These are phyloP conservation scores for Blennius ocellaris DNA, from an alignment of 2,113 vertebrate species.

Conservation along the genomic window DNA sequence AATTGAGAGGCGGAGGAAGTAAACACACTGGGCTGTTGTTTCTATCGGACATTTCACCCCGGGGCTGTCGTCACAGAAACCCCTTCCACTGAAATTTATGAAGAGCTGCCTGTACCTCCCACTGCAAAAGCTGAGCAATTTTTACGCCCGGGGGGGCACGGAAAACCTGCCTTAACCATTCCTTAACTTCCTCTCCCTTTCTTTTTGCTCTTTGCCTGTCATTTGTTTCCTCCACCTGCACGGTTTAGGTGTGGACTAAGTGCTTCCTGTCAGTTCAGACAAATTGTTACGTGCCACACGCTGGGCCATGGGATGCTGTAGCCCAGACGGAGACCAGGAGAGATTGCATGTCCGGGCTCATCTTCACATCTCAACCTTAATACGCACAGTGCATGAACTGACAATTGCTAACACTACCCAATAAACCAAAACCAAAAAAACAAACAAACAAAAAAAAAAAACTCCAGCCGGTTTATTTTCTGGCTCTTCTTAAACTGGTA, in stretches of 20 bases:
- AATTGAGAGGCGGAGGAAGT: conserved; percentile 61
- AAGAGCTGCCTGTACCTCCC: conserved; percentile 33
- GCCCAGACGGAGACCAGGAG: conserved; percentile 16
- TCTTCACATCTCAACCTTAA: conserved; percentile 27
- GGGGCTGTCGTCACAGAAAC: conserved; percentile 49
- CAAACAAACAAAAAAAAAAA: conserved; percentile 31
- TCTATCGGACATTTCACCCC: conserved; percentile 62
- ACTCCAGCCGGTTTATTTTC: conserved; percentile 43
- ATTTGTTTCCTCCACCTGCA: conserved; percentile 32
- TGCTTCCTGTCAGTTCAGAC: conserved; percentile 41
- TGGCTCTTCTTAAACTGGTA: conserved; percentile 19
- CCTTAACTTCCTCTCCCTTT: conserved; percentile 17
- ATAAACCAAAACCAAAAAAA: not conserved
- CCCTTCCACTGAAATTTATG: conserved; percentile 58
- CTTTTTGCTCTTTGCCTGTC: conserved; percentile 1
- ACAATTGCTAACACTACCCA: conserved; percentile 7
- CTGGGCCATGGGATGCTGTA: not conserved
- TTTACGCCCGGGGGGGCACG: conserved; percentile 18
- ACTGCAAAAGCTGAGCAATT: conserved; percentile 46
- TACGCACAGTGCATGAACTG: conserved; percentile 28
- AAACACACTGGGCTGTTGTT: conserved; percentile 66
- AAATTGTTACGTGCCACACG: conserved; percentile 24
- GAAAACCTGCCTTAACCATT: conserved; percentile 34
- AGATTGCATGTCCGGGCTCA: conserved; percentile 18
- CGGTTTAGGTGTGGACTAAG: conserved; percentile 39